Evolutionary conservation across 1,140 invertebrate genomes (phyloP), one percentile per base, ranked within the genome.

Genomic region (Drosophila bifasciata): DNA sequence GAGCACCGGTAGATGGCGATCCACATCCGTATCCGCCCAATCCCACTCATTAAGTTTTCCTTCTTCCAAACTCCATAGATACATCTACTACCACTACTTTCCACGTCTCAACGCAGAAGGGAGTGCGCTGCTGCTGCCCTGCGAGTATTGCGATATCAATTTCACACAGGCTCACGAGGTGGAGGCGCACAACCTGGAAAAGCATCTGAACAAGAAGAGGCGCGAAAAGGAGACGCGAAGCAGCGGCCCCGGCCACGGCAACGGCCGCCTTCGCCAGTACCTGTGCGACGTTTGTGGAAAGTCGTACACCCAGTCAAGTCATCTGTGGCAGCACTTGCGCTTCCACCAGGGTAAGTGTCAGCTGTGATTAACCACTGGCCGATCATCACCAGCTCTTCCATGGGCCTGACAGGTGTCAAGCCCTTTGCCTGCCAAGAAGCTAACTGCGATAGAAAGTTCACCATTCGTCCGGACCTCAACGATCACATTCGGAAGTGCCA

Each of bases 401-500:
- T 36, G 32, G 32, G 32, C 11, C 32, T 36, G 32, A 36, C 89
- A 93, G 93, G 93, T 39, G 93, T 94, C 0, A 94, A 94, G 77
- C 93, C 93, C 0, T 94, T 94, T 60, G 93, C 93, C 3, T 94
- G 93, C 43, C 92, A 92, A 9, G 92, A 93, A 70, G 92, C 93
- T 59, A 93, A 93, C 39, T 95, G 94, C 59, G 94, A 93, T 44
- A 93, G 93, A 1, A 92, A 93, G 64, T 94, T 95, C 59, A 95
- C 94, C 13, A 94, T 95, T 32, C 93, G 94, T 23, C 94, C 94
- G 17, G 94, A 95, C 81, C 89, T 95, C 55, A 94, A 94, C 61
- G 94, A 95, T 81, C 94, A 95, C 57, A 94, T 94, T 9, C 92
- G 94, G 2, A 94, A 94, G 76, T 91, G 91, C 40, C 94, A 95